Percentiles rank a stretch among this genome's conserved stretches.
Conservation (phyloP, 2,113 vertebrate genomes). For the Rhagologus leucostigma region DNA sequence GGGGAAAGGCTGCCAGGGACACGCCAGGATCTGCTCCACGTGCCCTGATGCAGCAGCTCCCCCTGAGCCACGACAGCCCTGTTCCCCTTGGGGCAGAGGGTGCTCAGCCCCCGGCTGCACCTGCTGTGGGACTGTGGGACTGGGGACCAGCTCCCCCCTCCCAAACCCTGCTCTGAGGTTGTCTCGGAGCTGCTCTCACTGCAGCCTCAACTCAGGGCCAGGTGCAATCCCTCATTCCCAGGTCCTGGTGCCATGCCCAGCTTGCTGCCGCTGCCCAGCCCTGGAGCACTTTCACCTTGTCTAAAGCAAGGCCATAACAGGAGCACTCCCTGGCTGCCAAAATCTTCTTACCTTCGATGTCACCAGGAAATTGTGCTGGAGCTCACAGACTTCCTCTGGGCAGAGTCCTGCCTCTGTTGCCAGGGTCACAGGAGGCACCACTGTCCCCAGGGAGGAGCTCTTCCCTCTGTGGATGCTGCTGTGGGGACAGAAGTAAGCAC, state of each 20-base stretch:
- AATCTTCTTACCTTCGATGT: accelerated
- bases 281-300: not conserved
- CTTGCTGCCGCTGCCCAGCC: not conserved
- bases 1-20: not conserved
- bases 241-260: not conserved
- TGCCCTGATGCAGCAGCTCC: not conserved
- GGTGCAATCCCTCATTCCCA: not conserved
- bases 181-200: not conserved
- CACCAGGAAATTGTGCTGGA: not conserved
- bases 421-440: not conserved
- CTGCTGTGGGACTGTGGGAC: not conserved
- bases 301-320: not conserved
- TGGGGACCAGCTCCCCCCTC: not conserved
- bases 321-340: not conserved
- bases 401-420: not conserved
- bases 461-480: not conserved
- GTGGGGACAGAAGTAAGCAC: not conserved
- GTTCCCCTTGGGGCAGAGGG: not conserved
- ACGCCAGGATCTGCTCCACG: accelerated
- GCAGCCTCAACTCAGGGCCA: not conserved
- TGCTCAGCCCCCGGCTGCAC: not conserved
- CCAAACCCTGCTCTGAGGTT: not conserved
- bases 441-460: not conserved
- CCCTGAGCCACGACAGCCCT: not conserved
- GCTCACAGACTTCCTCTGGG: not conserved